Base-by-base conservation (phyloP, 1,140 invertebrate genomes). In the Solen grandis region DNA sequence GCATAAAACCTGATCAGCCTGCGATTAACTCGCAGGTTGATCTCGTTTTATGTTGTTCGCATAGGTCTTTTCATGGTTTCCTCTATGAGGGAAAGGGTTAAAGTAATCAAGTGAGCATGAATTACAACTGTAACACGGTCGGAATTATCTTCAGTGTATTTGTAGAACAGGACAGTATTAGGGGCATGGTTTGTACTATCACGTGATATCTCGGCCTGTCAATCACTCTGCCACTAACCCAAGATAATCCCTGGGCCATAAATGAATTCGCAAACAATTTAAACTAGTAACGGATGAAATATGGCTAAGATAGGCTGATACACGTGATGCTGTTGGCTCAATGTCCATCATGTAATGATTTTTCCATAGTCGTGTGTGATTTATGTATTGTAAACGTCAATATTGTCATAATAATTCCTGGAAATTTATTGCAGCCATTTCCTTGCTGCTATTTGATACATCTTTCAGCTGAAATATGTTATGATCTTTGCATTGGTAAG, bases 331-430 rank as follows among this genome's bases (percentile, higher is more conserved):
- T 27, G 46, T 16, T 33, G 38, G 27, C 33, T 29, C 50, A 35
- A 29, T 41, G 75, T 78, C 65, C 62, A 69, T 78, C 63, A 27
- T 3, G 75, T 41, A 68, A 78, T 78, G 65, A 68, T 55, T 68
- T 57, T 19, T 35, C 52, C 74, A 55, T 76, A 66, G 66, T 19
- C 22, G 29, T 16, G 4, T 2, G 63, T 78, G 75, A 78, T 78
- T 78, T 78, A 78, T 78, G 41, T 69, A 10, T 46, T 36, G 50
- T 46, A 60, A 59, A 78, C 66, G 75, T 52, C 75, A 54, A 78
- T 78, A 68, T 68, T 78, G 75, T 78, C 75, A 78, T 78, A 77
- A 66, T 68, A 78, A 78, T 60, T 78, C 75, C 38, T 2, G 25
- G 38, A 57, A 69, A 78, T 69, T 78, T 78, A 78, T 78, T n/a